Base-by-base conservation (phyloP, 2,113 vertebrate genomes). In the Alligator sinensis region DNA sequence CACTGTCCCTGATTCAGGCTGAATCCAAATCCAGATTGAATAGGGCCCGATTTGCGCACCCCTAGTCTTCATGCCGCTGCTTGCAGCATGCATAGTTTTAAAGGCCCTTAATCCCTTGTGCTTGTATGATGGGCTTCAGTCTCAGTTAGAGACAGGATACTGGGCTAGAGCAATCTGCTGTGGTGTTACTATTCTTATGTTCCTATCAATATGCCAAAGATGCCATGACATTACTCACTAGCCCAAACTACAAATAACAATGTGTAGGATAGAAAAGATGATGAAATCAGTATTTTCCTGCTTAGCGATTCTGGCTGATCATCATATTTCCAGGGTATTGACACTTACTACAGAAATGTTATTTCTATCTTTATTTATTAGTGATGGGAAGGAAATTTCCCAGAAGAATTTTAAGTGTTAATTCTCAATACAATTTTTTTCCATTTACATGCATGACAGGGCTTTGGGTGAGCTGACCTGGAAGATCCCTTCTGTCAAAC, bases 11-110 rank as follows among this genome's bases (percentile, higher is more conserved):
- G 47, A 47, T 47, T 47, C 47, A 47, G 47, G 47, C 47, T 9
- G 7, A 47, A 47, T 47, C 47, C 47, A 47, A 47, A 47, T 47
- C 47, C 47, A 47, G 47, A 47, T 47, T 47, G 47, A 47, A 47
- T 47, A 47, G 47, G 47, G 47, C 47, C 47, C 47, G 9, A 9
- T 47, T 47, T 47, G 47, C 47, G 8, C 47, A 47, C 47, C 47
- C 47, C 47, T 47, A 47, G 47, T 68, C n/a, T 30, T 17, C 66
- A 68, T 38, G 70, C 34, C 59, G 66, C 27, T 83, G n/a, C 70
- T 72, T 66, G 34, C 47, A 72, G 58, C 1, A 0, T 9, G 14
- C 64, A 14, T 28, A 77, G 25, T 16, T 57, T 0, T 0, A 21
- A 22, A 75, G 4, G 70, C 30, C 21, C 6, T 78, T 54, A 80